Evolutionary conservation across 2,888 invertebrate species (phyloP).

Genomic region (Tetragnatha montana): DNA sequence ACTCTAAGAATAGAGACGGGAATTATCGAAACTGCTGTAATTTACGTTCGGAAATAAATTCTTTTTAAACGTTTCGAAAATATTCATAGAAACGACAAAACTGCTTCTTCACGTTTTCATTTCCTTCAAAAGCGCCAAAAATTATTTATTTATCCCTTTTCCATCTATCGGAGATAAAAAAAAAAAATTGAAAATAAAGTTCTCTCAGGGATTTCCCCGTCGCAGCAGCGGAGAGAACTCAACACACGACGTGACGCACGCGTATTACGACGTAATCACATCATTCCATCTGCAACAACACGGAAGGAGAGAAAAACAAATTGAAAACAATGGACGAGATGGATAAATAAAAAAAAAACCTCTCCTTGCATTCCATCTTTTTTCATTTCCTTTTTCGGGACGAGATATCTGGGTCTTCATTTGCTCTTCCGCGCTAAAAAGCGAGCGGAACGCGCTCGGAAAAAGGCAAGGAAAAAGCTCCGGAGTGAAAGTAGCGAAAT

Average conservation of each 20-base stretch:
- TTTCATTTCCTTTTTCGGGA: not conserved
- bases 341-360: not conserved
- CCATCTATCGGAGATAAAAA: not conserved
- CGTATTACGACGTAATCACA: constrained; percentile 3
- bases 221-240: not conserved
- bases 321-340: not conserved
- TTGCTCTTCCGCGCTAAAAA: not conserved
- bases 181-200: not conserved
- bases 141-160: constrained; percentile 1
- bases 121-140: not conserved
- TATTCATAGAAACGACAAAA: too few relatives aligned
- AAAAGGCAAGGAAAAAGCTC: not conserved
- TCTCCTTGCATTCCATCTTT: not conserved
- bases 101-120: too few relatives aligned
- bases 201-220: not conserved
- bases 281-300: constrained; percentile 8
- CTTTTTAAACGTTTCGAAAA: too few relatives aligned
- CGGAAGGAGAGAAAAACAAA: not conserved
- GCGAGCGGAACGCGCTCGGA: not conserved
- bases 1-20: too few relatives aligned
- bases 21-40: too few relatives aligned
- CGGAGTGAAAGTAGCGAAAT: constrained; percentile 19
- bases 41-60: too few relatives aligned
- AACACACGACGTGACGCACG: not conserved
- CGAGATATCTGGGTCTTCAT: constrained; percentile 28